Percentiles rank a stretch among this genome's conserved stretches.
These are phyloP conservation scores for Melanargia galathea DNA, from an alignment of 2,888 invertebrate species.

Conservation along the genomic window DNA sequence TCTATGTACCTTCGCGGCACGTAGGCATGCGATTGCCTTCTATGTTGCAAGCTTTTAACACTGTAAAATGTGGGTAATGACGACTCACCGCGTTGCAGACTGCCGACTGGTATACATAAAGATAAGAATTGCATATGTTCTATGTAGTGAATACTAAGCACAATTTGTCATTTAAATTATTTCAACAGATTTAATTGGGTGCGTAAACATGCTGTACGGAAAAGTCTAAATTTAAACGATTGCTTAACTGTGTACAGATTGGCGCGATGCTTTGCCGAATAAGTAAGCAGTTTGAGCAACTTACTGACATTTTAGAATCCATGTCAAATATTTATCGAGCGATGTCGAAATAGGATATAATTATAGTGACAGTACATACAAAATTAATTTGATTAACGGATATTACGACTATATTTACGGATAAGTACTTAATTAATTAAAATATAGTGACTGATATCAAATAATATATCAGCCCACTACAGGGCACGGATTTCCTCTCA, in stretches of 20 bases:
- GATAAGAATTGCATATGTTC: constrained; percentile 16
- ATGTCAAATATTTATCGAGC: constrained; percentile 54
- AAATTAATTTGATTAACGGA: neutral
- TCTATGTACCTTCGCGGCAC: neutral
- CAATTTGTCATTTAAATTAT: constrained; percentile 34
- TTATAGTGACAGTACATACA: neutral
- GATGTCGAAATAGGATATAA: constrained; percentile 44
- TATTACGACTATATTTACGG: neutral
- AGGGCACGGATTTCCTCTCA: no score
- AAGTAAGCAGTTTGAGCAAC: constrained; percentile 52
- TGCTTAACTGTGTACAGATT: constrained; percentile 38
- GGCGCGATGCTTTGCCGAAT: constrained; percentile 51
- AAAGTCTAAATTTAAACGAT: constrained; percentile 38
- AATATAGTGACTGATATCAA: no score
- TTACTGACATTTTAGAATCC: constrained; percentile 43
- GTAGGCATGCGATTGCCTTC: neutral
- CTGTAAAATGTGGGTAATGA: neutral
- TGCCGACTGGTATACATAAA: neutral
- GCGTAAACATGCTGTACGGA: constrained; percentile 36
- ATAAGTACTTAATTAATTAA: no score
- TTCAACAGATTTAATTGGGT: constrained; percentile 36
- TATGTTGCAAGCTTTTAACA: neutral
- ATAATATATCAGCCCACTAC: no score
- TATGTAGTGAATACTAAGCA: constrained; percentile 23
- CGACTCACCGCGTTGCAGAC: neutral